Evolutionary conservation across 2,113 vertebrate genomes (phyloP), one percentile per base, ranked within the genome.

Genomic region (Mormyrus iriodes): DNA sequence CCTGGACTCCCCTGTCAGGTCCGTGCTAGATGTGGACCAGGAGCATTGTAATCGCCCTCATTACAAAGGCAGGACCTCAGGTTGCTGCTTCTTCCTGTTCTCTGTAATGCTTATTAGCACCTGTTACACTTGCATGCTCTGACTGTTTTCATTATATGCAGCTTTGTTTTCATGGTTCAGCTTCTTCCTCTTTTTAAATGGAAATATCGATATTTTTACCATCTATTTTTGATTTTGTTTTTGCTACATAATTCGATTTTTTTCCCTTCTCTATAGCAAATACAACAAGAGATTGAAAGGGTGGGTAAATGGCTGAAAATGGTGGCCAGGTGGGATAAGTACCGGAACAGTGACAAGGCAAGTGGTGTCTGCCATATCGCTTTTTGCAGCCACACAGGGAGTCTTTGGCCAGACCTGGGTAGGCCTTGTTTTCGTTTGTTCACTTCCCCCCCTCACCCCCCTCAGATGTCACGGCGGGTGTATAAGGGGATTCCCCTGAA

Each of bases 251-350:
- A 35, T 15, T 51, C 19, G 44, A 44, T 44, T 7, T 73, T 69
- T 44, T 12, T 89, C 46, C 90, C 10, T 8, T 88, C 83, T 91
- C 85, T 27, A 13, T 90, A 98, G 97, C 96, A 96, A 95, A 98
- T 97, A 90, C 95, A 94, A 6, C 97, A 96, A 88, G 97, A 98
- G 92, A 93, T 97, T 0, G 97, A 98, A 93, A 95, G 97, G 0
- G 97, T 97, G 91, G 94, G 95, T 91, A 98, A 98, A 94, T 98
- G 97, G 97, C 91, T 98, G 51, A 98, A 98, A 95, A 98, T 98
- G 97, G 94, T 97, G 92, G 97, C 96, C 95, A 98, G 96, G 58
- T 98, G 97, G 97, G 89, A 95, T 65, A 98, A 98, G 92, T 98
- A 98, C 93, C 95, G 92, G 87, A 96, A 94, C 93, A 97, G 95